Evolutionary conservation across 1,140 invertebrate genomes (phyloP), one percentile per base, ranked within the genome.

Genomic region (Drosophila simulans): DNA sequence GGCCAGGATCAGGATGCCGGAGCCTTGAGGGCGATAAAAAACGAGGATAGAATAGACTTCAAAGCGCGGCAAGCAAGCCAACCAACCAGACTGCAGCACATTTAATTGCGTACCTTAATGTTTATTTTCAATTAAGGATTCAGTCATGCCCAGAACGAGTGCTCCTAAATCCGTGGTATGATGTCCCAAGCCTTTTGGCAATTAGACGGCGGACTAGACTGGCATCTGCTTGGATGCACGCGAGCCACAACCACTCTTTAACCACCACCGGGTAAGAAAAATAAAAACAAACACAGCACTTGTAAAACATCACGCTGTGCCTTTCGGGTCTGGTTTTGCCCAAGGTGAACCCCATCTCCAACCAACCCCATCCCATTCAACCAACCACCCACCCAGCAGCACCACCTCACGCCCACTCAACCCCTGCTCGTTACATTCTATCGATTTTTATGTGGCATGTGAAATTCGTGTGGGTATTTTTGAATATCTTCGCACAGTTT

Each of bases 101-200:
- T 60, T 65, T 76, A 79, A 84, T 79, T 84, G 46, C 71, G 57
- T 71, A 69, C 48, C 75, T 45, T 58, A 69, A 71, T 90, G 76
- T 85, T 90, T 85, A 74, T 76, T 90, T 90, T 90, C 86, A 90
- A 90, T 90, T 90, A 82, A 70, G 68, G 71, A 77, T 64, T 77
- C 65, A 66, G 60, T 73, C 49, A 56, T 81, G 53, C 54, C 54
- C 68, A 37, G 42, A 34, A 39, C 65, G 48, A 49, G 64, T 48
- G 40, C 55, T 56, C 35, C 35, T 40, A 39, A 46, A 35, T 34
- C 42, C 12, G 25, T 42, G n/a, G 43, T 31, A 69, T 39, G 63
- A 51, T 69, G 59, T 55, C 52, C 70, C 70, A 60, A 51, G 85
- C 71, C 78, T 81, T 84, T 90, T 80, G 68, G 88, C 74, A 91